Base-by-base conservation (phyloP, 2,888 invertebrate genomes). In the Agriopis aurantiaria region DNA sequence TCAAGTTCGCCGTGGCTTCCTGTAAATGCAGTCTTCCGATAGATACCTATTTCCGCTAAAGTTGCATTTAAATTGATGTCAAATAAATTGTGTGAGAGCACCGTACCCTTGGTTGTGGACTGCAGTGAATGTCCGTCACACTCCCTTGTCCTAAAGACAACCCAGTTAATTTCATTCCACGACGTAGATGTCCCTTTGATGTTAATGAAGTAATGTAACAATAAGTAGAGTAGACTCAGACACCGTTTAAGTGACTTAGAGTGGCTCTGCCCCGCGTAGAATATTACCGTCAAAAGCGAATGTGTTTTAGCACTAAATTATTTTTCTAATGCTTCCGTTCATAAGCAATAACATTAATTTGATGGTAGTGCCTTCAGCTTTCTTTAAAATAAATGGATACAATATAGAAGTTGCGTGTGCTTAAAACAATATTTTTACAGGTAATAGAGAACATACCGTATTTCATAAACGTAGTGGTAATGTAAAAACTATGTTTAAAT, bases 321-420 rank as follows among this genome's bases (percentile, higher is more conserved):
- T 91, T 92, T 92, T 91, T 91, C 87, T 89, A 91, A 90, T 80
- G 91, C 92, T 92, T 90, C 86, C 89, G 92, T 91, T 91, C 91
- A 91, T 82, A 88, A 92, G 91, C 91, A 92, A 93, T 92, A 91
- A 90, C 80, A 80, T 91, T 91, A 81, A 84, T 91, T 93, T 92
- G 85, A 90, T 87, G 84, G 93, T 94, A 93, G 93, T 94, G 93
- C 93, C 93, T 94, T 94, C 91, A 91, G 93, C 93, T 93, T 94
- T 84, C 87, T 89, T 88, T 86, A 88, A 86, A 85, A 85, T 83
- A 70, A 71, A 80, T 78, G 81, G 77, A 86, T 87, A 89, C 88
- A 88, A 85, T 89, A 87, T 85, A 86, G 88, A 91, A 88, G 88
- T 87, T 86, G 90, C 92, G 85, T 90, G 89, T 92, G 92, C 93